Percentiles rank a stretch among this genome's conserved stretches.
These are phyloP conservation scores for Hypsopygia costalis DNA, from an alignment of 2,888 invertebrate species.

Conservation along the genomic window DNA sequence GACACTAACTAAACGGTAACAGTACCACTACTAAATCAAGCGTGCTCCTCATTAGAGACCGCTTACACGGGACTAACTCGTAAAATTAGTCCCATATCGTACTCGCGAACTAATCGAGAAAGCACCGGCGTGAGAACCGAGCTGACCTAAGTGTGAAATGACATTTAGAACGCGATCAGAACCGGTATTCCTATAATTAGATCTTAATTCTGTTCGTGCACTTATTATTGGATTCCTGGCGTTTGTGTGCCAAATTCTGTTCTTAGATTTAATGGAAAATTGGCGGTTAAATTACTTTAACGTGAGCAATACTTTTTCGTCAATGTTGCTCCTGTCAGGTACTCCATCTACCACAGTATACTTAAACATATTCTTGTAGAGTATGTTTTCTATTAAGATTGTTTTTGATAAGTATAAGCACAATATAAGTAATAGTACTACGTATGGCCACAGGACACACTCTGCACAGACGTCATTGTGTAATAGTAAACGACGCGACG, in stretches of 20 bases:
- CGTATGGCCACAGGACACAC: no score
- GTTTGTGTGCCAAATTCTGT: conserved; percentile 9
- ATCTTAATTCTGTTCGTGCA: conserved; percentile 57
- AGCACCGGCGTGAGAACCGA: conserved; percentile 30
- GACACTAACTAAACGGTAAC: not conserved
- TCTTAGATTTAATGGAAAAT: conserved; percentile 6
- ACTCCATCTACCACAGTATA: no score
- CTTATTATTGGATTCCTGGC: conserved; percentile 31
- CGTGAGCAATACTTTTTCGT: conserved; percentile 2
- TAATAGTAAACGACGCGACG: no score
- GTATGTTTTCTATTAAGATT: no score
- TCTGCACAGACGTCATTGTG: no score
- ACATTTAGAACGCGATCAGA: conserved; percentile 52
- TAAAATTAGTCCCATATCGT: conserved; percentile 46
- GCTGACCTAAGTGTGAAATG: conserved; percentile 46
- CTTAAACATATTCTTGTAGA: no score
- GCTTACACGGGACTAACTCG: conserved; percentile 38
- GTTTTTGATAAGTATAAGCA: no score
- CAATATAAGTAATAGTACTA: no score
- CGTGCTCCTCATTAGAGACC: conserved; percentile 44
- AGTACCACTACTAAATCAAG: conserved; percentile 22
- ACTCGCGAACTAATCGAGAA: conserved; percentile 13
- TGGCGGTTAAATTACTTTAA: conserved; percentile 8
- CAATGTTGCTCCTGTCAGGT: not conserved
- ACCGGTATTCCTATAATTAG: conserved; percentile 63